Evolutionary conservation across 2,113 vertebrate species (phyloP).

Genomic region (Tragelaphus strepsiceros): DNA sequence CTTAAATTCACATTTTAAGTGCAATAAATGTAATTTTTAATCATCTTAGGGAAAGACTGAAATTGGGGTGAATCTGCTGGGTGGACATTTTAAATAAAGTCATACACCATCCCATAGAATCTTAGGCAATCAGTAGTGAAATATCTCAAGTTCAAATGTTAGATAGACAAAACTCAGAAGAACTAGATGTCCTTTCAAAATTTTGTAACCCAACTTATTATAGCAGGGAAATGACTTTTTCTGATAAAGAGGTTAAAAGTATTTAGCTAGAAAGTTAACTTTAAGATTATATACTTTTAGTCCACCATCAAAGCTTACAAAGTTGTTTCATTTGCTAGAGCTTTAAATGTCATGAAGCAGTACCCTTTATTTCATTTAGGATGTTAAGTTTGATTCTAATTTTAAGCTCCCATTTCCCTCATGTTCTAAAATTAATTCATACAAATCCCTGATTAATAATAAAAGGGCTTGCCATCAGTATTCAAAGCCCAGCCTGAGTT

Average conservation of each 20-base stretch:
- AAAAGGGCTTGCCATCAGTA: conserved; percentile 82
- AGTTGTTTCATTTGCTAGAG: conserved; percentile 18
- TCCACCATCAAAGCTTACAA: not conserved
- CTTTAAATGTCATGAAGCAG: conserved; percentile 59
- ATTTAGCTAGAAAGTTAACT: conserved; percentile 29
- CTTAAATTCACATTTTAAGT: not conserved
- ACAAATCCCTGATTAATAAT: conserved; percentile 83
- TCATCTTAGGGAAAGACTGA: conserved; percentile 26
- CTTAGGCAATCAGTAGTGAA: not conserved
- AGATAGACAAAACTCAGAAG: conserved; percentile 16
- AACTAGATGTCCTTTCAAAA: conserved; percentile 1
- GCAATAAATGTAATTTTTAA: conserved; percentile 45
- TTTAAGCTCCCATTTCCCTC: conserved; percentile 70
- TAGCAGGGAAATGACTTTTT: not conserved
- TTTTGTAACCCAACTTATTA: not conserved
- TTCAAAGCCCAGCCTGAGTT: conserved; percentile 81
- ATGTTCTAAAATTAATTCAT: conserved; percentile 83
- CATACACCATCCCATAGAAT: not conserved
- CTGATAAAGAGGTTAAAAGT: not conserved
- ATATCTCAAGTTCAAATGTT: conserved; percentile 32
- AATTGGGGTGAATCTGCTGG: not conserved
- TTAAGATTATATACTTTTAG: not conserved
- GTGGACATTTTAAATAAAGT: conserved; percentile 42
- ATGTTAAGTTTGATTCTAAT: conserved; percentile 75
- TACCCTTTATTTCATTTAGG: conserved; percentile 78